phyloP scores from a whole-genome alignment of 2,888 invertebrate genomes.

The Lasius fuliginosus region DNA sequence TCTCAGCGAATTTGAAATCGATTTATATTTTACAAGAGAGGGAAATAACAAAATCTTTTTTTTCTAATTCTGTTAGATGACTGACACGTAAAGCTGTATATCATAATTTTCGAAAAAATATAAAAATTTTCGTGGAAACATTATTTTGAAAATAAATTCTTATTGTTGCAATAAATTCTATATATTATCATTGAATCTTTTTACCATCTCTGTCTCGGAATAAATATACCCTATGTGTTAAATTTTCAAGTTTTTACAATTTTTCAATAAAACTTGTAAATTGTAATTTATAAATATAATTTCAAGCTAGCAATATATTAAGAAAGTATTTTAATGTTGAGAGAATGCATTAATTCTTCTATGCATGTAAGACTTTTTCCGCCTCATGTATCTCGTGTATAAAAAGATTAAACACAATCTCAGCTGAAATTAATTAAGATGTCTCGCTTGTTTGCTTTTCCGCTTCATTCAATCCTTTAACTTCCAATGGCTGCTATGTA shows the following conservation, averaged over 20 bases:
- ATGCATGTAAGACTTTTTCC: background rate
- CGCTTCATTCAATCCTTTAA: slow-evolving; percentile 18
- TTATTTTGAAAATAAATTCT: background rate
- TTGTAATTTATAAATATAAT: background rate
- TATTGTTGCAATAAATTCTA: background rate
- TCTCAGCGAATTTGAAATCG: background rate
- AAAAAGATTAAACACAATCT: slow-evolving; percentile 27
- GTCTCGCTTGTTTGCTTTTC: background rate
- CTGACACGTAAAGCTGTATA: background rate
- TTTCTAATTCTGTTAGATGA: background rate
- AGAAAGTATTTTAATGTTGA: slow-evolving; percentile 27
- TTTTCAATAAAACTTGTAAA: background rate
- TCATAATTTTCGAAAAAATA: background rate
- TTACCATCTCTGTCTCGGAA: background rate
- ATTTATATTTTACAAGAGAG: slow-evolving; percentile 1
- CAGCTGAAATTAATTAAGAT: slow-evolving; percentile 38
- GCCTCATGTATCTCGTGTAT: slow-evolving; percentile 5
- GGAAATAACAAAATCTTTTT: background rate
- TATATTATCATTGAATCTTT: background rate
- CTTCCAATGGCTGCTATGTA: slow-evolving; percentile 8
- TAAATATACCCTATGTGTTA: background rate
- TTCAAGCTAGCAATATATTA: slow-evolving; percentile 13
- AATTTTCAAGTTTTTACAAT: background rate
- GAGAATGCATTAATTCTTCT: slow-evolving; percentile 17
- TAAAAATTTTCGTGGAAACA: background rate